Conservation (phyloP, 2,888 invertebrate species). For the Kuschelorhynchus macadamiae region DNA sequence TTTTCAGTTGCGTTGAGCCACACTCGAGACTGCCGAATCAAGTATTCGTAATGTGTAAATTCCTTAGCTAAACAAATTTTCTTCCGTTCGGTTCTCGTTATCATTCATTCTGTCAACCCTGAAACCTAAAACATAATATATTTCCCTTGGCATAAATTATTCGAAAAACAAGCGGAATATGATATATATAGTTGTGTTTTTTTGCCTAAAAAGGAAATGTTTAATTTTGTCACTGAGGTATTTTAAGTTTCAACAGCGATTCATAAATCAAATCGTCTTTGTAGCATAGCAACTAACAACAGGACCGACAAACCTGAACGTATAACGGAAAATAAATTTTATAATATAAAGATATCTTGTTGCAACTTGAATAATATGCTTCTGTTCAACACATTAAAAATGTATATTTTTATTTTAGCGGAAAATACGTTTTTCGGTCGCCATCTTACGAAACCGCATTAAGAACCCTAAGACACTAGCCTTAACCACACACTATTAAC, state of each 20-base stretch:
- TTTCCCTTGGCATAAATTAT: constrained; percentile 44
- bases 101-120: constrained; percentile 48
- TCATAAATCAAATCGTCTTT: constrained; percentile 37
- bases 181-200: constrained; percentile 44
- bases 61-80: constrained; percentile 46
- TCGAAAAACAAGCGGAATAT: constrained; percentile 45
- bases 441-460: no score
- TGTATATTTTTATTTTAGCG: no score
- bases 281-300: constrained; percentile 10
- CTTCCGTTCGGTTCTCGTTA: constrained; percentile 46
- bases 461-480: no score
- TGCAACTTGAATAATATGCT: no score
- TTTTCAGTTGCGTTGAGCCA: constrained; percentile 24
- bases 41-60: constrained; percentile 47
- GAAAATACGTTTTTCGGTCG: no score
- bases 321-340: no score
- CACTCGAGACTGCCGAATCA: constrained; percentile 38
- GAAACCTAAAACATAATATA: constrained; percentile 40
- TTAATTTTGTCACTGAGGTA: constrained; percentile 39
- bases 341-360: no score
- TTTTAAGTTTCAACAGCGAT: constrained; percentile 32
- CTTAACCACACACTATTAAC: no score
- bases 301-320: no score
- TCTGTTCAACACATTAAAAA: no score
- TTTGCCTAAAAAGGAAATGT: constrained; percentile 39